A percentile compares a stretch with the other conserved stretches of the same genome.
These are phyloP conservation scores for Etheostoma cragini DNA, from an alignment of 2,113 vertebrate species.

Conservation along the genomic window DNA sequence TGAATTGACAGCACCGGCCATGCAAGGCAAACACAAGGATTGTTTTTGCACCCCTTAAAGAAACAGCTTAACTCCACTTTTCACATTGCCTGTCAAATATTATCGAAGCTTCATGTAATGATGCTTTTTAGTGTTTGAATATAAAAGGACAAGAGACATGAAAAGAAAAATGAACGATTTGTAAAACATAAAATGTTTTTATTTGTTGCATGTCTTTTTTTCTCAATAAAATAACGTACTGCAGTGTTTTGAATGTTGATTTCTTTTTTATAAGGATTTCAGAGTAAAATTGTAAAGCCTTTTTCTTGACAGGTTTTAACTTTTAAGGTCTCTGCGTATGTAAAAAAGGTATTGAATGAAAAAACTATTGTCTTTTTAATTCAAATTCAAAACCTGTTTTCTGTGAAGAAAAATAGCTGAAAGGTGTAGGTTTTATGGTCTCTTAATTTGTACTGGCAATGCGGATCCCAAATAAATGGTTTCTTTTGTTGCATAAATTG, in stretches of 20 bases:
- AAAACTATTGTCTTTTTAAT: conserved; percentile 90
- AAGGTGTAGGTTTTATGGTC: conserved; percentile 94
- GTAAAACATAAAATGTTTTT: conserved; percentile 88
- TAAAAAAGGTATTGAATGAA: conserved; percentile 86
- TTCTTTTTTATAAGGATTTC: conserved; percentile 83
- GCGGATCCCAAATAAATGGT: conserved; percentile 97
- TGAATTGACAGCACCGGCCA: conserved; percentile 61
- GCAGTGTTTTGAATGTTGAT: conserved; percentile 86
- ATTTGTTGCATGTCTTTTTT: conserved; percentile 87
- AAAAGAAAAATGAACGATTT: conserved; percentile 79
- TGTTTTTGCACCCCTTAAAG: conserved; percentile 47
- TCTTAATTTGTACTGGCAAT: conserved; percentile 98
- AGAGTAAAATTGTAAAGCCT: conserved; percentile 84
- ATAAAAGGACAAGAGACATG: conserved; percentile 74
- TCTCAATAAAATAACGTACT: conserved; percentile 84
- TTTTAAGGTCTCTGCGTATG: conserved; percentile 90
- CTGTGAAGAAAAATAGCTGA: conserved; percentile 90
- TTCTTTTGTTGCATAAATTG: conserved; percentile 92
- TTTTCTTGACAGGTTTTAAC: conserved; percentile 89
- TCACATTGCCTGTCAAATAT: conserved; percentile 82
- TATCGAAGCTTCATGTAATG: conserved; percentile 85
- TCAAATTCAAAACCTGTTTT: conserved; percentile 86
- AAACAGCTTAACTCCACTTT: conserved; percentile 63
- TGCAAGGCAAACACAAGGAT: conserved; percentile 46
- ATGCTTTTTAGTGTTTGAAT: conserved; percentile 83